Evolutionary conservation across 2,113 vertebrate genomes (phyloP), one percentile per base, ranked within the genome.

Genomic region (Alligator mississippiensis): DNA sequence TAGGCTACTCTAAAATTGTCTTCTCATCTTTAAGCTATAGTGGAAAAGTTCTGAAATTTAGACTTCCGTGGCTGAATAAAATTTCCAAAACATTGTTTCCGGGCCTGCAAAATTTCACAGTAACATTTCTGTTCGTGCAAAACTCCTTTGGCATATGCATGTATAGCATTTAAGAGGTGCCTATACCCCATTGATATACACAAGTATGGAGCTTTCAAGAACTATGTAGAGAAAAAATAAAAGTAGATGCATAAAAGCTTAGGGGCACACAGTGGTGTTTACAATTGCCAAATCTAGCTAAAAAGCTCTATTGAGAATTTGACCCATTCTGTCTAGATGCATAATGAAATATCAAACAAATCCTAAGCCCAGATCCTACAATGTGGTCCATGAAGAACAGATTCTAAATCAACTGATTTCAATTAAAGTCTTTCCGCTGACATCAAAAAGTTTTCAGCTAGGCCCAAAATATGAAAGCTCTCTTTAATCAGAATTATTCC

Each of bases 301-400:
- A 76, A 76, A 76, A 76, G 22, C 47, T 28, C 25, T 24, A 55
- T 2, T 22, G 68, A 47, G 5, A 81, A 30, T 60, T 68, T 34
- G 11, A 10, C 55, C 72, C 54, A 78, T 58, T 77, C 47, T 0
- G 0, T 14, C 38, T 4, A 80, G 47, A 61, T 27, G 77, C 1
- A 0, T 21, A n/a, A 27, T 28, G 77, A 77, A 80, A 25, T 61
- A 74, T 22, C 57, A 80, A 21, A 75, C 19, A 80, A 93, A 82
- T 16, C 30, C 34, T 58, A 80, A 34, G 77, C 55, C 3, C 21
- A n/a, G 14, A 5, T 84, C 22, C 59, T 72, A 19, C 47, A 55
- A 38, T 5, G 15, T 27, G n/a, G 64, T 55, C 62, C 47, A 15
- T 27, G 27, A 15, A 62, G 12, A 16, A 13, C 25, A 66, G 22